phyloP scores from a whole-genome alignment of 2,888 invertebrate species.

The Mythimna vitellina region DNA sequence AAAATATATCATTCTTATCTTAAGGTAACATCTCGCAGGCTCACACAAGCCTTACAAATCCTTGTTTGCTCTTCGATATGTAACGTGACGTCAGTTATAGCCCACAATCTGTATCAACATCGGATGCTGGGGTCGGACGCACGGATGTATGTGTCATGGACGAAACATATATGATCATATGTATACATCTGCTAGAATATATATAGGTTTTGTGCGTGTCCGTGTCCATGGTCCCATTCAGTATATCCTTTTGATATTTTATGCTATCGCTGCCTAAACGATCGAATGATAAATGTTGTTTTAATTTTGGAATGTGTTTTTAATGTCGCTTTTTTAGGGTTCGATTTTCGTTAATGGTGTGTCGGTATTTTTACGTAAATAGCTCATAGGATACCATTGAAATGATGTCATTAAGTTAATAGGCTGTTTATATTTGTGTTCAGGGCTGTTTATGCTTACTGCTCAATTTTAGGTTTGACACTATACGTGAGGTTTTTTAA shows the following conservation, averaged over 20 bases:
- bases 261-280: constrained; percentile 26
- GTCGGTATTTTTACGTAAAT: constrained; percentile 16
- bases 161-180: constrained; percentile 16
- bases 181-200: constrained; percentile 23
- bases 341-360: background rate
- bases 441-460: too few relatives aligned
- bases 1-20: constrained; percentile 33
- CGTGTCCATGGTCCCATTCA: constrained; percentile 37
- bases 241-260: constrained; percentile 49
- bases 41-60: constrained; percentile 43
- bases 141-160: constrained; percentile 56
- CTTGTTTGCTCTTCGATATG: constrained; percentile 53
- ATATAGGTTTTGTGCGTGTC: constrained; percentile 10
- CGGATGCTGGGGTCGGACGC: constrained; percentile 53
- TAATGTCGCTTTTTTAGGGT: constrained; percentile 1
- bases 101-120: constrained; percentile 55
- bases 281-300: constrained; percentile 47
- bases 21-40: constrained; percentile 38
- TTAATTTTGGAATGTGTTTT: constrained; percentile 23
- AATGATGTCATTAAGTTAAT: background rate
- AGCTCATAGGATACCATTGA: background rate
- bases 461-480: too few relatives aligned
- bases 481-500: too few relatives aligned
- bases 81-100: constrained; percentile 43
- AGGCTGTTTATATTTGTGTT: too few relatives aligned